Base-by-base conservation (phyloP, 2,888 invertebrate species). In the Hoplodrina blanda region DNA sequence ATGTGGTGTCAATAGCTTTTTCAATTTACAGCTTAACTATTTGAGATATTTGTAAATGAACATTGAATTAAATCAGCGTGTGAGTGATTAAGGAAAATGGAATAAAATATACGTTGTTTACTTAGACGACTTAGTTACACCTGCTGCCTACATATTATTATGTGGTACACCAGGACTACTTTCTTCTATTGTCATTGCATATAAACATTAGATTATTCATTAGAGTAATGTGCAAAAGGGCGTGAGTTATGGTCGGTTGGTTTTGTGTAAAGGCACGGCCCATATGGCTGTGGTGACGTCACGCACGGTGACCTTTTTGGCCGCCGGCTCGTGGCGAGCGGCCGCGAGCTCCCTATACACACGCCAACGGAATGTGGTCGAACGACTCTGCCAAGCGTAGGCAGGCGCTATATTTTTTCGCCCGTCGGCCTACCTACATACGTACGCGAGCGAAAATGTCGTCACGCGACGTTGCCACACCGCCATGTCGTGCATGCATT, bases 401-500 rank as follows among this genome's bases (percentile, higher is more conserved):
- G 94, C 93, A 92, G 94, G 92, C 93, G 92, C 91, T 94, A 91
- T 94, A 94, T 94, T 95, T 95, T 95, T 95, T 95, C 93, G 93
- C 93, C 90, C 88, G 91, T 84, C 91, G 91, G 91, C 93, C 93
- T 93, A 94, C 94, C 94, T 94, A 95, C 93, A 93, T 94, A 94
- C 95, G 93, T 94, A 94, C 92, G 92, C 93, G 92, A 94, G 96
- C 96, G 95, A 96, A 96, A 96, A 96, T 96, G 96, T 96, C 96
- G 96, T 96, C 96, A 96, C 94, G 95, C 96, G 94, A 93, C 94
- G 96, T 96, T 96, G 96, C 96, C 96, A 92, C 91, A 89, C 94
- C 93, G 94, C 80, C 83, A 83, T 90, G 90, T 92, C 92, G 93
- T 93, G 93, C 92, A 91, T 94, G 93, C 94, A 94, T 92, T 93